Percentiles rank a stretch among this genome's conserved stretches.
Conservation (phyloP, 2,113 vertebrate species). For the Morone saxatilis region DNA sequence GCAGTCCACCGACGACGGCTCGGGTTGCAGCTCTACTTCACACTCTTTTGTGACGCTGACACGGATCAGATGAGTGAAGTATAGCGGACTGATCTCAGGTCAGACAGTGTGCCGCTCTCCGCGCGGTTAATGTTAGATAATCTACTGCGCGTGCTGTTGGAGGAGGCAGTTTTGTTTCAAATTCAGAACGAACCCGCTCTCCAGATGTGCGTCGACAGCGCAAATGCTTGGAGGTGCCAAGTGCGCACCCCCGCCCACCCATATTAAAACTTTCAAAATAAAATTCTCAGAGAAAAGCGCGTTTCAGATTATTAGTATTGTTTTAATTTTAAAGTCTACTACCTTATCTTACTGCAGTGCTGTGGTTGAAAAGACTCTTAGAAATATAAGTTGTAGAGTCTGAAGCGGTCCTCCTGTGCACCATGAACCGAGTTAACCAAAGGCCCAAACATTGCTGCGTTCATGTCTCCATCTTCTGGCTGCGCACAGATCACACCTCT, state of each 20-base stretch:
- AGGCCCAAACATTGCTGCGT: not conserved
- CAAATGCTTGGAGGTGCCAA: constrained; percentile 50
- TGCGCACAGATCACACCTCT: not conserved
- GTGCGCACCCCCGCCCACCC: constrained; percentile 28
- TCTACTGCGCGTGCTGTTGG: not conserved
- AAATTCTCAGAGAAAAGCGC: constrained; percentile 2
- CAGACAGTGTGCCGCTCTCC: not conserved
- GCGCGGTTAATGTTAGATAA: no score
- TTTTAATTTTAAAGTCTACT: no score
- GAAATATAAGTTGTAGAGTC: not conserved
- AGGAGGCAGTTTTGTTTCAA: constrained; percentile 25
- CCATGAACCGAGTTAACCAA: not conserved
- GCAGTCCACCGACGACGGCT: not conserved
- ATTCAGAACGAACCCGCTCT: constrained; percentile 37
- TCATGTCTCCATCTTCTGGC: constrained; percentile 61
- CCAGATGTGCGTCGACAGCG: constrained; percentile 65
- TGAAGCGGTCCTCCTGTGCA: not conserved
- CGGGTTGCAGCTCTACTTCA: constrained; percentile 4
- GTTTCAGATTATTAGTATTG: not conserved
- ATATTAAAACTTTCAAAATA: constrained; percentile 39
- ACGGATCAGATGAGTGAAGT: not conserved
- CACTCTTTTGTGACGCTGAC: not conserved
- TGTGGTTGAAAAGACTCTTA: not conserved
- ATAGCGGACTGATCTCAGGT: not conserved
- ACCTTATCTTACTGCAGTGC: no score